Evolutionary conservation across 1,140 invertebrate species (phyloP), one percentile per base, ranked within the genome.

Genomic region (Heliconius hewitsoni): DNA sequence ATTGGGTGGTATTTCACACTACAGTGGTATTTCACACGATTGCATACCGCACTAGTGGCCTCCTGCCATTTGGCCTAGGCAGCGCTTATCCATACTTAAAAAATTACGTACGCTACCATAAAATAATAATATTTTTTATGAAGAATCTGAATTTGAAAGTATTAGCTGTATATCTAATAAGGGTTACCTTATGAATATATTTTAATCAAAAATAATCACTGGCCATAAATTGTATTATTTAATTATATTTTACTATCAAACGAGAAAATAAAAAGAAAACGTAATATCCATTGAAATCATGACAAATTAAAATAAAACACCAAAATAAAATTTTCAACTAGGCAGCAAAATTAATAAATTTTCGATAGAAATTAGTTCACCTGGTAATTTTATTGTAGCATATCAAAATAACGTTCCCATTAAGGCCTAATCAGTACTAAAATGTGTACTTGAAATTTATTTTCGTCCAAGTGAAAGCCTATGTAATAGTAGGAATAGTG

Each of bases 321-420:
- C 18, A 74, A 18, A 30, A 6, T 55, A 57, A 39, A 37, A 39
- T 39, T 39, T 74, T 23, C 1, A 57, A 74, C 11, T 37, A 27
- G 5, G 34, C 4, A 37, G 19, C 11, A 30, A 72, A 39, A 70
- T 42, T 70, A 70, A 23, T 46, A 66, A 76, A 76, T 70, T 13
- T 27, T 39, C 55, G 2, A 76, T 76, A 34, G 46, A 76, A 76
- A 76, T 76, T 76, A 70, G 74, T 76, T 76, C 70, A 42, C 19
- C 16, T 46, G 16, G 57, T 13, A 30, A 23, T 76, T 70, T 76
- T 66, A 60, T 73, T 73, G 78, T 71, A 76, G 74, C 77, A 76
- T 79, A 76, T 79, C 71, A 73, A 82, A 75, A 19, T 79, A 79
- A 82, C 79, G 78, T 34, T 46, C 71, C 77, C 74, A 82, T 82